Base-by-base conservation (phyloP, 2,888 invertebrate genomes). In the Tenthredo distinguenda region DNA sequence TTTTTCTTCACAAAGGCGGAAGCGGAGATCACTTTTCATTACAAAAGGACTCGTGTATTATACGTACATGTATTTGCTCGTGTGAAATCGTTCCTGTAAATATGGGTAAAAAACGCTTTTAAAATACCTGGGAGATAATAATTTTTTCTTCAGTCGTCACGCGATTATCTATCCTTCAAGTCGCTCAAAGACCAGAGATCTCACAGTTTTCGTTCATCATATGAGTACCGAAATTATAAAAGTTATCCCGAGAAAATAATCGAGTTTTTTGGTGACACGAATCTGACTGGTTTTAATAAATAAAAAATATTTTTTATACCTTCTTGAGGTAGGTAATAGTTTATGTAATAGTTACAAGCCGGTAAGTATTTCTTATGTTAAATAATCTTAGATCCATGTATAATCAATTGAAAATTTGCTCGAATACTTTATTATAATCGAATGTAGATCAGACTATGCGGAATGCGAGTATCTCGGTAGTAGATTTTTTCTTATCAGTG, bases 91-190 rank as follows among this genome's bases (percentile, higher is more conserved):
- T 40, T 10, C 21, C 40, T 50, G 5, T 50, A 47, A 12, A 43
- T 50, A 50, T 76, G 10, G 7, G 43, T 21, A 21, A 10, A 74
- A 58, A 15, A 34, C 55, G 5, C 18, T 7, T n/a, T 37, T 2
- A 18, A 40, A 37, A 15, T 58, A 81, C 12, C 6, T 0, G n/a
- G 15, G 7, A 31, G 76, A 34, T 34, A 18, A 34, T 18, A 5
- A 77, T 77, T 55, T n/a, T 47, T 55, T 34, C 18, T 58, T 58
- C 6, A 79, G n/a, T 79, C 34, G 77, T n/a, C 77, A 37, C 37
- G 34, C 55, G 77, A 79, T 79, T 79, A 12, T 34, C 9, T n/a
- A 34, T n/a, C 58, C 12, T n/a, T 58, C 0, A 58, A 58, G 77
- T 31, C 37, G 18, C 18, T 37, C n/a, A 1, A 10, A 34, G 10